These are phyloP conservation scores for Fragum whitleyi DNA, from an alignment of 2,888 invertebrate species.

Conservation along the genomic window DNA sequence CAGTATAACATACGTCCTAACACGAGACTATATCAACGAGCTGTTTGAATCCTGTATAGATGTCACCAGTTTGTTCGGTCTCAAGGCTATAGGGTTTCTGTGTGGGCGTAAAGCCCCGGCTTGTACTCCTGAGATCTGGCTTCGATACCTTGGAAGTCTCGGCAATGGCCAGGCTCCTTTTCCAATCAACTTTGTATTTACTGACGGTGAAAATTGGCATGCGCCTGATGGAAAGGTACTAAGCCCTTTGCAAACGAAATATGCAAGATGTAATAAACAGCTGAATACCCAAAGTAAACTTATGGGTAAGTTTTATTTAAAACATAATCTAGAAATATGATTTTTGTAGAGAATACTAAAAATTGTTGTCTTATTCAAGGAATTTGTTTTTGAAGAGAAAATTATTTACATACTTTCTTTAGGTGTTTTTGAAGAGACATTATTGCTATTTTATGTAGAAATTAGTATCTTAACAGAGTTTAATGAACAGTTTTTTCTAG, in stretches of 20 bases:
- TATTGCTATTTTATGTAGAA: no score
- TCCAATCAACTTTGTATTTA: slow-evolving; percentile 84
- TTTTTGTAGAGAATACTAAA: no score
- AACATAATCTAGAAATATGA: no score
- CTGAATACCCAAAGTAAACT: background rate
- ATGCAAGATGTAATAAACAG: slow-evolving; percentile 74
- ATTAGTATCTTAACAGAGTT: no score
- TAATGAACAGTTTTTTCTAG: no score
- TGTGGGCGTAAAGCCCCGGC: slow-evolving; percentile 91
- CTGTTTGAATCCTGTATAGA: slow-evolving; percentile 93
- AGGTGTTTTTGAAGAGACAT: no score
- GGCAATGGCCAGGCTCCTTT: slow-evolving; percentile 80
- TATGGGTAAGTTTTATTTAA: slow-evolving; percentile 4
- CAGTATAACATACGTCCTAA: slow-evolving; percentile 90
- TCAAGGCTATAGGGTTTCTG: slow-evolving; percentile 91
- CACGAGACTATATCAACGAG: slow-evolving; percentile 89
- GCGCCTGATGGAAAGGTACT: slow-evolving; percentile 49
- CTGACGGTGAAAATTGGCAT: slow-evolving; percentile 41
- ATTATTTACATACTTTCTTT: no score
- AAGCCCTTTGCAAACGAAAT: slow-evolving; percentile 73
- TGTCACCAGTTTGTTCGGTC: slow-evolving; percentile 92
- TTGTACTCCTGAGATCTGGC: slow-evolving; percentile 89
- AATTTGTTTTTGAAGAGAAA: no score
- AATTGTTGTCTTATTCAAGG: no score
- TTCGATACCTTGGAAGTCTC: slow-evolving; percentile 85